These are phyloP conservation scores for Anguilla rostrata DNA, from an alignment of 2,113 vertebrate species.

Conservation along the genomic window DNA sequence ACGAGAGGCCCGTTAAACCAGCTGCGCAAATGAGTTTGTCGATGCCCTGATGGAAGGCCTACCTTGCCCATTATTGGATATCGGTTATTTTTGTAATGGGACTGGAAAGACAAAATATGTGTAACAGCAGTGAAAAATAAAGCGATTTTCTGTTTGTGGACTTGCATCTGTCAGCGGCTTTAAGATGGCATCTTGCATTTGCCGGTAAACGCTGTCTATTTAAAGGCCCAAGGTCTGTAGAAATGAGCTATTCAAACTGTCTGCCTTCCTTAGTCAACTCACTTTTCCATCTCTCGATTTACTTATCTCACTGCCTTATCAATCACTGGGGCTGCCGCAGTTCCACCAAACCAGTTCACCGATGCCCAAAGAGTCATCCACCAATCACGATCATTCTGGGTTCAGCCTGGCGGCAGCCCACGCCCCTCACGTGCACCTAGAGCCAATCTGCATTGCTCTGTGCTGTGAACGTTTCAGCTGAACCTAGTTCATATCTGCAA, in stretches of 20 bases:
- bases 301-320: no score
- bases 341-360: no score
- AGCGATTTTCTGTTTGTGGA: not conserved
- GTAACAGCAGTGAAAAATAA: not conserved
- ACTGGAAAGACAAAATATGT: not conserved
- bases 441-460: no score
- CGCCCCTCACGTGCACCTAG: no score
- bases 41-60: not conserved
- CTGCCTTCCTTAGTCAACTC: not conserved
- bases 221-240: not conserved
- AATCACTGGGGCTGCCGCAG: no score
- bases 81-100: not conserved
- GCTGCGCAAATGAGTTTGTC: not conserved
- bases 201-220: not conserved
- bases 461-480: no score
- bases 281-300: not conserved
- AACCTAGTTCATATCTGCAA: no score
- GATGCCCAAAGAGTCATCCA: no score
- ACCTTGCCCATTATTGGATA: not conserved
- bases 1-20: not conserved
- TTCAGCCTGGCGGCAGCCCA: no score
- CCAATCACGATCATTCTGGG: no score
- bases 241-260: not conserved
- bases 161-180: not conserved
- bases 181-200: not conserved